Conservation (phyloP, 2,888 invertebrate species). For the Iphiclides podalirius region DNA sequence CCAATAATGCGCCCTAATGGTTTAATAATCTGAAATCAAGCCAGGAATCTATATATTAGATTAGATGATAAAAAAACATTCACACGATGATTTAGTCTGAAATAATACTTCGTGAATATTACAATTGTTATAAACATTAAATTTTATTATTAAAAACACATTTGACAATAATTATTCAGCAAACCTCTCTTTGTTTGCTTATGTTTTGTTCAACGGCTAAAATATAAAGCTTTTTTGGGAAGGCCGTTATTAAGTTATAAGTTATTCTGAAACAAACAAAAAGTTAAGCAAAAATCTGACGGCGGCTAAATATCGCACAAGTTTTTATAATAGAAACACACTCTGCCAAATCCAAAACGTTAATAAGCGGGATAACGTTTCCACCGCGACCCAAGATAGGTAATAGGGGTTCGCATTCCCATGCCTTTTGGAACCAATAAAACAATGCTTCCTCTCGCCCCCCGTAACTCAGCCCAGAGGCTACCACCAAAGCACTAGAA, state of each 20-base stretch:
- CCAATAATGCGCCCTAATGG: conserved; percentile 76
- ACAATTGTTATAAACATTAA: no score
- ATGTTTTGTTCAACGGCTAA: conserved; percentile 82
- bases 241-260: conserved; percentile 63
- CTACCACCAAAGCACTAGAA: conserved; percentile 73
- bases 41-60: neutral
- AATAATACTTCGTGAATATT: no score
- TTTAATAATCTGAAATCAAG: conserved; percentile 71
- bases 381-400: conserved; percentile 80
- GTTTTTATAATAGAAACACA: conserved; percentile 38
- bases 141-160: no score
- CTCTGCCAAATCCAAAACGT: conserved; percentile 82
- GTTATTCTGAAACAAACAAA: conserved; percentile 58
- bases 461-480: conserved; percentile 82
- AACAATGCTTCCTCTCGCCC: conserved; percentile 81
- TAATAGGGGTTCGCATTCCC: conserved; percentile 80
- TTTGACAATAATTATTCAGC: neutral
- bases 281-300: no score
- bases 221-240: conserved; percentile 81
- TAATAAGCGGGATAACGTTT: conserved; percentile 82
- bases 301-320: neutral
- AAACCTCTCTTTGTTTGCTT: conserved; percentile 70
- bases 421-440: conserved; percentile 83
- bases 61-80: no score
- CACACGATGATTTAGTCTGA: no score